Base-by-base conservation (phyloP, 2,113 vertebrate genomes). In the Osmerus mordax region DNA sequence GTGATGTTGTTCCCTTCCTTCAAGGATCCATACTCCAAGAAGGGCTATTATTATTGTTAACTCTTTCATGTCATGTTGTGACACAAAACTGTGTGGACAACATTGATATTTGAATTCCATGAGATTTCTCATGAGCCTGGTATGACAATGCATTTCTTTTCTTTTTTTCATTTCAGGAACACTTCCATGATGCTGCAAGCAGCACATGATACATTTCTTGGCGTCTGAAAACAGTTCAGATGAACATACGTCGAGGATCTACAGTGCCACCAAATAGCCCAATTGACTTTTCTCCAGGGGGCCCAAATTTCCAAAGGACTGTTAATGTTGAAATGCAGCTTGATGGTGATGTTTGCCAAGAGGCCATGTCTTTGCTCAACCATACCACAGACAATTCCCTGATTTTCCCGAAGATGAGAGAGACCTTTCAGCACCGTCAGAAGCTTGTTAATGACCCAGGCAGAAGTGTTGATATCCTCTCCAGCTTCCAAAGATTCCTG, bases 11-110 rank as follows among this genome's bases (percentile, higher is more conserved):
- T 84, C 69, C 80, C 76, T n/a, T 78, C 68, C 29, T 74, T 81
- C 64, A 83, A 62, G 23, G 75, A 87, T 83, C 76, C 80, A 76
- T 80, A 79, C 23, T 23, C 70, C 56, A 79, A 69, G 69, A 82
- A 78, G 72, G 74, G 76, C 74, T 65, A 69, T 71, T 41, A 21
- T 74, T 18, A 72, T 28, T 71, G 3, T 74, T 51, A n/a, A 28
- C 65, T 18, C 63, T 69, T n/a, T n/a, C 16, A 59, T 69, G 70
- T 28, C 32, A 76, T 70, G 54, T 65, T 67, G 5, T 59, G 2
- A 63, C 54, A 60, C 41, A 64, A 16, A 64, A 19, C 3, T 21
- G 56, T 73, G 52, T 29, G 66, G 19, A 69, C 4, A 60, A 16
- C 69, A 6, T 51, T 69, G 8, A 29, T 18, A 23, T 73, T 69